phyloP scores from a whole-genome alignment of 2,113 vertebrate genomes.

The Rousettus leschenaultii region DNA sequence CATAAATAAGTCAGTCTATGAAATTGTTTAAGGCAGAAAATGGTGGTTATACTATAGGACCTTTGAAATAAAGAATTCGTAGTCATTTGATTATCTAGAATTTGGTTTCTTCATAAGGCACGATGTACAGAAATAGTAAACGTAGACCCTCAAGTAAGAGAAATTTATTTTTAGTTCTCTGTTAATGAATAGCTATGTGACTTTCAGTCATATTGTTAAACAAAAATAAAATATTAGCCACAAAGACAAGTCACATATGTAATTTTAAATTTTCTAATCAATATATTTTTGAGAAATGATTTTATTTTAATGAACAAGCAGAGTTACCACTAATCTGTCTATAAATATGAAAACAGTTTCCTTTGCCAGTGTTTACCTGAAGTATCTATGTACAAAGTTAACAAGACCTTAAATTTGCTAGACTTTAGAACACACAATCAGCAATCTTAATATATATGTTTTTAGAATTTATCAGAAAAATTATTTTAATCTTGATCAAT shows the following conservation, averaged over 20 bases:
- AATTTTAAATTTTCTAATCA: not conserved
- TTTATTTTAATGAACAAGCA: not conserved
- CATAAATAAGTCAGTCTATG: not conserved
- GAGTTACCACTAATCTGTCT: not conserved
- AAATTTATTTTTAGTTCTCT: not conserved
- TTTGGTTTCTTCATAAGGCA: not conserved
- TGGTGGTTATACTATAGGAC: not conserved
- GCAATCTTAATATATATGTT: not conserved
- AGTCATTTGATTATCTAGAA: not conserved
- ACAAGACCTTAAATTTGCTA: constrained; percentile 7
- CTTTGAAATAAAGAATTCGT: not conserved
- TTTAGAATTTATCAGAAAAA: constrained; percentile 27
- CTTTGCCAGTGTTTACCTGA: not conserved
- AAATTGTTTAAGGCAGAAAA: not conserved
- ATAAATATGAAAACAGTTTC: not conserved
- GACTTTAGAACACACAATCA: constrained; percentile 23
- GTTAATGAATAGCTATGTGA: not conserved
- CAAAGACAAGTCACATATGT: not conserved
- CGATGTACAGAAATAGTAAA: not conserved
- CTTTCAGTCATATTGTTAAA: not conserved
- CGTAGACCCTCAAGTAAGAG: not conserved
- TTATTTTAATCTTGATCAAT: constrained; percentile 42
- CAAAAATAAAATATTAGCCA: not conserved
- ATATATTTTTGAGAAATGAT: not conserved
- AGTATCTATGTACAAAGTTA: not conserved